phyloP scores from a whole-genome alignment of 1,140 invertebrate genomes.

The Lycorma delicatula region DNA sequence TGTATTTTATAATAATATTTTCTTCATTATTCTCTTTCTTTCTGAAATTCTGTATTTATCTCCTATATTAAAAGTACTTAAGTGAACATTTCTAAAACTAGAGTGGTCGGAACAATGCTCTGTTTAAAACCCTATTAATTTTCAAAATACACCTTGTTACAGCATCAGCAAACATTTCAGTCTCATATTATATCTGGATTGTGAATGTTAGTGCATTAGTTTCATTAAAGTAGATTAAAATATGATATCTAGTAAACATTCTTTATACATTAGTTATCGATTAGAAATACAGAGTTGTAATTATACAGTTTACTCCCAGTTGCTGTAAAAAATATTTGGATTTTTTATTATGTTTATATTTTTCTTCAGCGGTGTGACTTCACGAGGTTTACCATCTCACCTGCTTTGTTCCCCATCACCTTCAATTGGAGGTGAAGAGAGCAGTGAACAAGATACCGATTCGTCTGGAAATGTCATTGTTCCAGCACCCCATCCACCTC shows the following conservation, averaged over 20 bases:
- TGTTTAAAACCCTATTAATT: too few relatives aligned
- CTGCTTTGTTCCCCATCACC: constrained; percentile 36
- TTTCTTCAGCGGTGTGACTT: constrained; percentile 25
- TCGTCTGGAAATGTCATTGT: constrained; percentile 20
- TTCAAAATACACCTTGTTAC: too few relatives aligned
- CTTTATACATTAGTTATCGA: background rate
- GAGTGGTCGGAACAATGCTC: too few relatives aligned
- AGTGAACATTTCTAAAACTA: too few relatives aligned
- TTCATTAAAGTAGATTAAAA: background rate
- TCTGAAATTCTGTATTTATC: too few relatives aligned
- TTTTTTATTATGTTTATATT: background rate
- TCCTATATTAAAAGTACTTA: too few relatives aligned
- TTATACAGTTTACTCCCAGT: background rate
- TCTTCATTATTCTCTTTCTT: too few relatives aligned
- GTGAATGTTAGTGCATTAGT: background rate
- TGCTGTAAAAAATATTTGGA: background rate
- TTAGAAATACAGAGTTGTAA: background rate
- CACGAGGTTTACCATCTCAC: constrained; percentile 43
- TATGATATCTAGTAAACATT: background rate
- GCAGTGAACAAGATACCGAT: constrained; percentile 44
- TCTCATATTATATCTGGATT: background rate
- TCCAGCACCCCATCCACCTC: constrained; percentile 19
- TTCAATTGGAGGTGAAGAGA: constrained; percentile 35
- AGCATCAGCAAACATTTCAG: too few relatives aligned
- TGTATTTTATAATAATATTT: too few relatives aligned